Evolutionary conservation across 2,888 invertebrate species (phyloP).

Genomic region (Mythimna loreyi): DNA sequence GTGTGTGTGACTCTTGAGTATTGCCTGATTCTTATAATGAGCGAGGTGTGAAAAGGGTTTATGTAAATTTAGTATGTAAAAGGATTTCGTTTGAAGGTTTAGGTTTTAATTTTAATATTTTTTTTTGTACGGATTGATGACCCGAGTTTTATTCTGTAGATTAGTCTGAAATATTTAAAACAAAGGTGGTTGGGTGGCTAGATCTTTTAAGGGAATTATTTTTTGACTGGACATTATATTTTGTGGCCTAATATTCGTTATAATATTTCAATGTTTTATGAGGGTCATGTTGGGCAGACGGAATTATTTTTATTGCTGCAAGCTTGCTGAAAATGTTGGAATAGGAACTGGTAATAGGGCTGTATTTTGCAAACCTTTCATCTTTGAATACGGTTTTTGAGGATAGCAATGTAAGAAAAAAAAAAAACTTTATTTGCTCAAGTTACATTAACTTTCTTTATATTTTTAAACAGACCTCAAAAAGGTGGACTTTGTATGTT

Average conservation of each 20-base stretch:
- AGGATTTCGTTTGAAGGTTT: constrained; percentile 49
- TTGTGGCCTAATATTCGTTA: constrained; percentile 28
- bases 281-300: constrained; percentile 16
- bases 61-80: constrained; percentile 63
- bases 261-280: constrained; percentile 44
- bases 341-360: constrained; percentile 13
- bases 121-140: constrained; percentile 45
- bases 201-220: constrained; percentile 37
- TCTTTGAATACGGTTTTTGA: neutral
- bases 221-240: constrained; percentile 28
- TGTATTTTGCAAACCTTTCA: constrained; percentile 7
- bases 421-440: neutral
- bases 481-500: too few relatives aligned
- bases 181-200: constrained; percentile 45
- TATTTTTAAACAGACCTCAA: too few relatives aligned
- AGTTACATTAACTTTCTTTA: neutral
- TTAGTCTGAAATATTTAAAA: constrained; percentile 43
- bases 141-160: constrained; percentile 33
- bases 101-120: constrained; percentile 56
- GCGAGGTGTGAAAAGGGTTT: constrained; percentile 62
- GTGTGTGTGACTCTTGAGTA: constrained; percentile 58
- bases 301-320: constrained; percentile 40
- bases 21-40: constrained; percentile 40
- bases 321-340: constrained; percentile 24
- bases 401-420: neutral